Percentiles rank a stretch among this genome's conserved stretches.
Evolutionary conservation across 1,140 invertebrate genomes (phyloP).

Genomic region (Hypothenemus hampei): DNA sequence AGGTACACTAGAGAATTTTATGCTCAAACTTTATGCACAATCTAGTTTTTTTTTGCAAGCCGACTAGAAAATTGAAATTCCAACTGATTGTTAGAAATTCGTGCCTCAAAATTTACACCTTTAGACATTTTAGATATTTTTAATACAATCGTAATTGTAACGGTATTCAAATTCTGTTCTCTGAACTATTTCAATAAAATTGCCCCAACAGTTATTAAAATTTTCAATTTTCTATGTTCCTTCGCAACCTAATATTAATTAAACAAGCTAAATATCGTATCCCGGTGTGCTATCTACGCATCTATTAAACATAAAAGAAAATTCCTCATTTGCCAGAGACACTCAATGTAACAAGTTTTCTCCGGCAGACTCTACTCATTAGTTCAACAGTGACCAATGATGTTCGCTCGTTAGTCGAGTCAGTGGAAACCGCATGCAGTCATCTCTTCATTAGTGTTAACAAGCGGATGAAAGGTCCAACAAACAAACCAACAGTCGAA

Average conservation of each 20-base stretch:
- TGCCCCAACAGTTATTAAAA: too few species aligned
- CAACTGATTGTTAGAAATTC: too few species aligned
- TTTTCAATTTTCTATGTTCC: too few species aligned
- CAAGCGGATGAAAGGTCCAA: conserved; percentile 12
- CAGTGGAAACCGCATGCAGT: conserved; percentile 10
- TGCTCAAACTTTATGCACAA: background rate
- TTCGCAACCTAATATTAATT: too few species aligned
- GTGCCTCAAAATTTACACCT: too few species aligned
- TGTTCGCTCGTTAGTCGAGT: conserved; percentile 16
- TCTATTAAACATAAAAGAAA: conserved; percentile 2
- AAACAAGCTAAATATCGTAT: background rate
- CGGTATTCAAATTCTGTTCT: background rate
- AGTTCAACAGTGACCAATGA: conserved; percentile 15
- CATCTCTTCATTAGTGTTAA: conserved; percentile 17
- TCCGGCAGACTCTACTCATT: conserved; percentile 5
- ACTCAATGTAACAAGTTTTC: conserved; percentile 14
- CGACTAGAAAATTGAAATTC: too few species aligned
- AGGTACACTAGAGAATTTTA: background rate
- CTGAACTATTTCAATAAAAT: too few species aligned
- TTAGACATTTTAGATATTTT: background rate
- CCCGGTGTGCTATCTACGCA: background rate
- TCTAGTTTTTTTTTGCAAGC: too few species aligned
- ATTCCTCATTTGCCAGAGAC: conserved; percentile 6
- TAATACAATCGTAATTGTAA: background rate
- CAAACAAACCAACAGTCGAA: too few species aligned